Percentiles rank a stretch among this genome's conserved stretches.
These are phyloP conservation scores for Drosophila nebulosa DNA, from an alignment of 1,140 invertebrate genomes.

Conservation along the genomic window DNA sequence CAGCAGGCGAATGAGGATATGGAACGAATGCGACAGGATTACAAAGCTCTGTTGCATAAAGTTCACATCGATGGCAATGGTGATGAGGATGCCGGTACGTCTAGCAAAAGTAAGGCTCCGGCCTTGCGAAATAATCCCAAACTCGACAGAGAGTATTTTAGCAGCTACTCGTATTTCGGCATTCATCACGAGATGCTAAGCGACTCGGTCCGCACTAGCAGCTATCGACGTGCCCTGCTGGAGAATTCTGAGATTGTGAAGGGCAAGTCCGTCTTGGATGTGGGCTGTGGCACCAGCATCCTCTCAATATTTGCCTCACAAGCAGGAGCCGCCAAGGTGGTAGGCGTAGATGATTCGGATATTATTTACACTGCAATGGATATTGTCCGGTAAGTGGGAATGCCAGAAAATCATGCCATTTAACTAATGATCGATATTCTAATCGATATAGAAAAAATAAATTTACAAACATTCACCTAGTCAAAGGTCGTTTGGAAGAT, in stretches of 20 bases:
- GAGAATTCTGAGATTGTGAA: slow-evolving; percentile 87
- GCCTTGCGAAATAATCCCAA: slow-evolving; percentile 67
- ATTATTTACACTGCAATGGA: slow-evolving; percentile 91
- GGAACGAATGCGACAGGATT: slow-evolving; percentile 84
- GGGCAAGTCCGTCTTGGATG: slow-evolving; percentile 93
- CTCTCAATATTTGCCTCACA: slow-evolving; percentile 97
- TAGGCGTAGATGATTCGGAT: slow-evolving; percentile 95
- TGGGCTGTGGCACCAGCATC: slow-evolving; percentile 97
- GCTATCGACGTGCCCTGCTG: slow-evolving; percentile 96
- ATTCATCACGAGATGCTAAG: slow-evolving; percentile 98
- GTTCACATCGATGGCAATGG: slow-evolving; percentile 18
- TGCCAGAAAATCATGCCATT: background rate
- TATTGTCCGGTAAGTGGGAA: slow-evolving; percentile 83
- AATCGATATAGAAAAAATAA: slow-evolving; percentile 84
- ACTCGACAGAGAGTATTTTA: slow-evolving; percentile 92
- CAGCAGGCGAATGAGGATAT: slow-evolving; percentile 85
- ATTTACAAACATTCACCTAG: slow-evolving; percentile 84
- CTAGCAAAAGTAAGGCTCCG: slow-evolving; percentile 38
- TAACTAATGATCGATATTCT: background rate
- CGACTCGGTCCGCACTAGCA: slow-evolving; percentile 91
- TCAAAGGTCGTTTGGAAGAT: slow-evolving; percentile 94
- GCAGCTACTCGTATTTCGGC: slow-evolving; percentile 97
- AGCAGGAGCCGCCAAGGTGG: slow-evolving; percentile 94
- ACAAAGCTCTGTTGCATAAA: slow-evolving; percentile 82
- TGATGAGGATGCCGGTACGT: slow-evolving; percentile 48